Evolutionary conservation across 2,113 vertebrate genomes (phyloP).

Genomic region (Corythaixoides concolor): DNA sequence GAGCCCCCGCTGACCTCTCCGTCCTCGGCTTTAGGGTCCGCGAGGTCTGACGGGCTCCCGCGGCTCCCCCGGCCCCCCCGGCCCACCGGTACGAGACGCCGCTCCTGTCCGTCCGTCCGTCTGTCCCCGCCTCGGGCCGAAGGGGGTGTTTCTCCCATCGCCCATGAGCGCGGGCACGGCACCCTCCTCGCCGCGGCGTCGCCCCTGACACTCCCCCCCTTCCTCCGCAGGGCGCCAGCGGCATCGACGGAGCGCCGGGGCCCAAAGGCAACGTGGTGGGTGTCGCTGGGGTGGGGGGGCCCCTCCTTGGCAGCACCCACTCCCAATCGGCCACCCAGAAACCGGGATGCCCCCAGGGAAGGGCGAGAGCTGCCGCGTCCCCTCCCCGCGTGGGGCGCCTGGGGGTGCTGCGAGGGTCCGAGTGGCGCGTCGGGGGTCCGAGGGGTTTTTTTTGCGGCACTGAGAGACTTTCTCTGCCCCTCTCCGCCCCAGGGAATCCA

Average conservation of each 20-base stretch:
- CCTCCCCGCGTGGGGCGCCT: too few species aligned
- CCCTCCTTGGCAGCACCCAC: neutral
- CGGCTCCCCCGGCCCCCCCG: conserved; percentile 79
- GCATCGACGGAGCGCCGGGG: conserved; percentile 84
- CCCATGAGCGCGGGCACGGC: too few species aligned
- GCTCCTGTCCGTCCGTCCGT: neutral
- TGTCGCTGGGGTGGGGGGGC: neutral
- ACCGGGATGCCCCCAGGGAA: neutral
- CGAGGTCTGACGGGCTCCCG: conserved; percentile 85
- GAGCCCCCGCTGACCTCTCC: conserved; percentile 54
- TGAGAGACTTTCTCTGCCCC: neutral
- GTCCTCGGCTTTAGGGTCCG: conserved; percentile 72
- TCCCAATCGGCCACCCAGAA: accelerated
- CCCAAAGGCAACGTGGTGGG: conserved; percentile 88
- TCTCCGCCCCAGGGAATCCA: conserved; percentile 75
- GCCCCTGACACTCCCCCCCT: neutral
- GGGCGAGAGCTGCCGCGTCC: too few species aligned
- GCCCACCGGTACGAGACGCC: conserved; percentile 73
- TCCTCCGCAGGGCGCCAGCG: conserved; percentile 77
- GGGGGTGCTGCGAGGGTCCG: too few species aligned
- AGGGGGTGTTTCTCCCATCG: too few species aligned
- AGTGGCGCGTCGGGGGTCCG: neutral
- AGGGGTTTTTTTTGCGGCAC: neutral
- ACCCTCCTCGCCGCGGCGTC: too few species aligned
- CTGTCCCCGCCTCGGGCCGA: neutral